Conservation (phyloP, 2,113 vertebrate genomes). For the Bothrops jararaca region DNA sequence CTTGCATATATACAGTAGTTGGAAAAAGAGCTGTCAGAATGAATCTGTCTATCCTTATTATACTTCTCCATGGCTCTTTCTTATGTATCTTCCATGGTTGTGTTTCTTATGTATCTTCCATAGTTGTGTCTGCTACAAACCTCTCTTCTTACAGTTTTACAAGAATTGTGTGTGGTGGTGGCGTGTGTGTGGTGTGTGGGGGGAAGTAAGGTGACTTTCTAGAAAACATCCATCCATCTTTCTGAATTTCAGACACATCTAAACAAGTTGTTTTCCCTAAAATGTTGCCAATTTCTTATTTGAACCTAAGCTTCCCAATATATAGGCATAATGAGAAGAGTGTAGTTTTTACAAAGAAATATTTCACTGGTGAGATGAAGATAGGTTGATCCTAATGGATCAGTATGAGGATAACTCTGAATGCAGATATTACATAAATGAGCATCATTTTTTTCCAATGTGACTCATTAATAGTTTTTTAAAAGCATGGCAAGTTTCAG, state of each 20-base stretch:
- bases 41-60: background rate
- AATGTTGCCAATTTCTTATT: background rate
- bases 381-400: background rate
- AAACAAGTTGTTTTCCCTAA: background rate
- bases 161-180: background rate
- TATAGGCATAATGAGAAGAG: background rate
- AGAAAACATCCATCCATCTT: background rate
- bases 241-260: background rate
- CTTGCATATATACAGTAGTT: background rate
- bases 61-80: background rate
- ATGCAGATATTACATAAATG: conserved; percentile 2
- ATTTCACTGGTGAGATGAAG: background rate
- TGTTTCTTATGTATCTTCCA: too few relatives aligned
- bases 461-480: conserved; percentile 5
- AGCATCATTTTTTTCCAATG: conserved; percentile 4
- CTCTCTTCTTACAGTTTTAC: background rate
- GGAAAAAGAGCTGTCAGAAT: background rate
- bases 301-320: background rate
- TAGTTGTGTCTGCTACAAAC: background rate
- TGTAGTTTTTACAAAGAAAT: background rate
- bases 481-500: background rate
- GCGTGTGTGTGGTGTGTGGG: too few relatives aligned
- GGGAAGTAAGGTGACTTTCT: background rate
- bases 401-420: background rate
- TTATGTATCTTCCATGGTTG: background rate